These are phyloP conservation scores for Phyllopteryx taeniolatus DNA, from an alignment of 2,113 vertebrate genomes.

Conservation along the genomic window DNA sequence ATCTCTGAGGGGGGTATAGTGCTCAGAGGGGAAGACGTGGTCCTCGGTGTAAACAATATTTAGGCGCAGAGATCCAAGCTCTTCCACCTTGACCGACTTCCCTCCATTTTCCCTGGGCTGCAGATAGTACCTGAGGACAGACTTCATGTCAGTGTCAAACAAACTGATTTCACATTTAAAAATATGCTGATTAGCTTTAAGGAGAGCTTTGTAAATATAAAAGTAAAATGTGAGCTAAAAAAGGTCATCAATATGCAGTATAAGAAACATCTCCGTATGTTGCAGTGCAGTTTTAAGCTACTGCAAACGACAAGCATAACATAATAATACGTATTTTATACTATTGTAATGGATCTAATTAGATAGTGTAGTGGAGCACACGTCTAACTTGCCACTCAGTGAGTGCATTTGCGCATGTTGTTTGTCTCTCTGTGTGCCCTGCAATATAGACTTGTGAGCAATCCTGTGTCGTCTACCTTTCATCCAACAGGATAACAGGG, in stretches of 20 bases:
- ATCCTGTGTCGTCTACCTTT: too few species aligned
- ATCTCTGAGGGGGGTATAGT: constrained; percentile 88
- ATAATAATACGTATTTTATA: too few species aligned
- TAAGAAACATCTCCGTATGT: background rate
- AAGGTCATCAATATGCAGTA: background rate
- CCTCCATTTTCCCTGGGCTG: constrained; percentile 91
- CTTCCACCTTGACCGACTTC: constrained; percentile 89
- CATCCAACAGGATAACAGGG: too few species aligned
- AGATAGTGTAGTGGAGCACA: too few species aligned
- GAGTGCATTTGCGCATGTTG: too few species aligned
- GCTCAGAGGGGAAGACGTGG: constrained; percentile 91
- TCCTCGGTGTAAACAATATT: constrained; percentile 99
- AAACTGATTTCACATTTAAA: background rate
- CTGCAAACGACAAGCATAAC: too few species aligned
- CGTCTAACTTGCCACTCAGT: too few species aligned
- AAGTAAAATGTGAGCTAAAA: background rate
- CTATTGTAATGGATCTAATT: too few species aligned
- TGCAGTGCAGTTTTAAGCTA: background rate
- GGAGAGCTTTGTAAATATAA: background rate
- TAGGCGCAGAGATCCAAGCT: constrained; percentile 90
- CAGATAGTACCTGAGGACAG: constrained; percentile 88
- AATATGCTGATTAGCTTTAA: background rate
- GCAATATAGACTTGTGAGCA: too few species aligned
- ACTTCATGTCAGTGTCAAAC: background rate
- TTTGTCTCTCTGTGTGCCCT: too few species aligned